Evolutionary conservation across 2,888 invertebrate genomes (phyloP).

Genomic region (Campoplex nolae): DNA sequence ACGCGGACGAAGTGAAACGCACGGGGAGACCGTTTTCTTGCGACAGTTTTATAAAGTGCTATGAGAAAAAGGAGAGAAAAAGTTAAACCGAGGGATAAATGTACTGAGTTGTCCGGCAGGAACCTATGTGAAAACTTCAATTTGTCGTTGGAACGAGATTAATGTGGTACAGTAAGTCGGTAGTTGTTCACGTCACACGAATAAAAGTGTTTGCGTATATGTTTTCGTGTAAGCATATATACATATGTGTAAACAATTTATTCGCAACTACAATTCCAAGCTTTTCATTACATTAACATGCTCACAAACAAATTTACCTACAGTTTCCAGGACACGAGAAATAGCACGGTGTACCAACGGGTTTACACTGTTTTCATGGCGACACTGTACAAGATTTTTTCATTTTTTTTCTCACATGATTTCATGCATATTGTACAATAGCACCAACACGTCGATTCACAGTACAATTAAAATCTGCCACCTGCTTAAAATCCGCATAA

Average conservation of each 20-base stretch:
- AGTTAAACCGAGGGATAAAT: constrained; percentile 17
- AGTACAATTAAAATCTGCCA: no score
- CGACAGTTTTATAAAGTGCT: constrained; percentile 36
- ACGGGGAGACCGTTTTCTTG: constrained; percentile 31
- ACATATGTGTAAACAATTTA: background rate
- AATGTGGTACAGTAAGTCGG: background rate
- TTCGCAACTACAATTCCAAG: constrained; percentile 8
- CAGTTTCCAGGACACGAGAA: no score
- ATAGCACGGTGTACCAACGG: no score
- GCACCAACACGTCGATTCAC: no score
- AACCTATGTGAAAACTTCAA: constrained; percentile 42
- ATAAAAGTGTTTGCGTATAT: background rate
- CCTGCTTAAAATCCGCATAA: no score
- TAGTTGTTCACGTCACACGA: no score
- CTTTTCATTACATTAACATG: background rate
- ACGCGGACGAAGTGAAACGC: constrained; percentile 23
- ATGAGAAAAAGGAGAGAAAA: constrained; percentile 10
- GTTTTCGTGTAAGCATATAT: background rate
- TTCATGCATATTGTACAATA: no score
- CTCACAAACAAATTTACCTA: background rate
- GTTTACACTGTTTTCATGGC: no score
- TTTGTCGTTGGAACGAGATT: constrained; percentile 24
- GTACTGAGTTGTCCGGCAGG: background rate
- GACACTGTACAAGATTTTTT: no score
- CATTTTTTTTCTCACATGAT: no score